Evolutionary conservation across 2,888 invertebrate genomes (phyloP).

Genomic region (Nymphalis c-album): DNA sequence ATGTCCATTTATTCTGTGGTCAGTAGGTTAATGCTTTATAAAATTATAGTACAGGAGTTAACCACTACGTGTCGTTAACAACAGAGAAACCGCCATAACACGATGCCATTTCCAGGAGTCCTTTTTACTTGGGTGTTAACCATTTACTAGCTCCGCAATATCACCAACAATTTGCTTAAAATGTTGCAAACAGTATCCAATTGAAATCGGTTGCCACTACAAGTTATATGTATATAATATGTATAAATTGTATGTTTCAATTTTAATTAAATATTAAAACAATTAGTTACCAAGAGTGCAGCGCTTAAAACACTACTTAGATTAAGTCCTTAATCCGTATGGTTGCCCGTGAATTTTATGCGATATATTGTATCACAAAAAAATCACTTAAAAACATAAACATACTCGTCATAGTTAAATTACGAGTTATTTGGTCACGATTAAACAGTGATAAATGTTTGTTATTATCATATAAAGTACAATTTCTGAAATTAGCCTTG

Average conservation of each 20-base stretch:
- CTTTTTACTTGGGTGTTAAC: conserved; percentile 30
- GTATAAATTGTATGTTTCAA: background rate
- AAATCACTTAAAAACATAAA: too few species aligned
- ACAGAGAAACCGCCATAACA: conserved; percentile 26
- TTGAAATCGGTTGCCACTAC: conserved; percentile 3
- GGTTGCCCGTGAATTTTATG: too few species aligned
- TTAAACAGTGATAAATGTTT: too few species aligned
- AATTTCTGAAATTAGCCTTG: too few species aligned
- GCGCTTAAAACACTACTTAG: too few species aligned
- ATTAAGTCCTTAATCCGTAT: too few species aligned
- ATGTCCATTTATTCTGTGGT: background rate
- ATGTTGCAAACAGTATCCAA: conserved; percentile 26
- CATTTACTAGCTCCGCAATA: conserved; percentile 26
- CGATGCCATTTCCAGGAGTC: conserved; percentile 29
- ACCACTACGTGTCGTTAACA: conserved; percentile 27
- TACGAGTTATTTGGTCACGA: too few species aligned
- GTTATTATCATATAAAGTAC: too few species aligned
- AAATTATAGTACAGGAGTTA: conserved; percentile 19
- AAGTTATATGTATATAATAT: background rate
- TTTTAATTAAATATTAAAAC: too few species aligned
- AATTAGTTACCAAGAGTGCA: too few species aligned
- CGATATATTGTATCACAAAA: too few species aligned
- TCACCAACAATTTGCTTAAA: conserved; percentile 26
- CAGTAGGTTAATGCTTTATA: conserved; percentile 15
- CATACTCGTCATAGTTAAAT: too few species aligned